These are phyloP conservation scores for Shargacucullia verbasci DNA, from an alignment of 2,888 invertebrate species.

Conservation along the genomic window DNA sequence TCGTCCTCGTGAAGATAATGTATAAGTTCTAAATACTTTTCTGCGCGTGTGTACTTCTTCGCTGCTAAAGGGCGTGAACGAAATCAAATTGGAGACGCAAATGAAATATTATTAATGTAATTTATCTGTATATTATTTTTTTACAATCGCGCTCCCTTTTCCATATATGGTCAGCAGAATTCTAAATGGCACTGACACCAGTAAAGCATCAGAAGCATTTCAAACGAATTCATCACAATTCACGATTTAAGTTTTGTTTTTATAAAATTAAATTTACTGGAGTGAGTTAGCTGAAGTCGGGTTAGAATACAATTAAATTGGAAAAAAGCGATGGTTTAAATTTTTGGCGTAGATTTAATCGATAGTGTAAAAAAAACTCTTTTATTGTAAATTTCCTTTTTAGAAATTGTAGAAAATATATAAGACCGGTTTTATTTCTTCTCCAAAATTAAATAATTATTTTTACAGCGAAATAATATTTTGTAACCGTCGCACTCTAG, in stretches of 20 bases:
- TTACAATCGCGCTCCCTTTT: slow-evolving; percentile 4
- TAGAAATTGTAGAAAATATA: too few species aligned
- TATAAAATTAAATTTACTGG: too few species aligned
- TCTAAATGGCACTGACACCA: background rate
- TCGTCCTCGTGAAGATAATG: background rate
- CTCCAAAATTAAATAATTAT: background rate
- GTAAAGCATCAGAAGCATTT: too few species aligned
- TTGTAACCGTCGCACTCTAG: slow-evolving; percentile 40
- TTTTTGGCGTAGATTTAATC: too few species aligned
- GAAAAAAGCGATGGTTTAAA: too few species aligned
- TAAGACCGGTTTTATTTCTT: background rate
- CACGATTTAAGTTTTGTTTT: too few species aligned
- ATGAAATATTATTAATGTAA: slow-evolving; percentile 32
- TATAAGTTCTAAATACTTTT: slow-evolving; percentile 40
- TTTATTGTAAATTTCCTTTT: too few species aligned
- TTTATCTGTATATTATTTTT: slow-evolving; percentile 13
- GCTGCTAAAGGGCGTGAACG: slow-evolving; percentile 61
- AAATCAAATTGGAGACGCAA: slow-evolving; percentile 51
- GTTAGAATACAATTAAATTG: too few species aligned
- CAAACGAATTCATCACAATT: too few species aligned
- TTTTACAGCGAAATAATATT: background rate
- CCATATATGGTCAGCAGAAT: background rate
- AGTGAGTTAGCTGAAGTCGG: too few species aligned
- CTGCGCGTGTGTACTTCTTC: slow-evolving; percentile 57
- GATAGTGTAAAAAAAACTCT: too few species aligned